Base-by-base conservation (phyloP, 1,140 invertebrate species). In the Chironomus tepperi region DNA sequence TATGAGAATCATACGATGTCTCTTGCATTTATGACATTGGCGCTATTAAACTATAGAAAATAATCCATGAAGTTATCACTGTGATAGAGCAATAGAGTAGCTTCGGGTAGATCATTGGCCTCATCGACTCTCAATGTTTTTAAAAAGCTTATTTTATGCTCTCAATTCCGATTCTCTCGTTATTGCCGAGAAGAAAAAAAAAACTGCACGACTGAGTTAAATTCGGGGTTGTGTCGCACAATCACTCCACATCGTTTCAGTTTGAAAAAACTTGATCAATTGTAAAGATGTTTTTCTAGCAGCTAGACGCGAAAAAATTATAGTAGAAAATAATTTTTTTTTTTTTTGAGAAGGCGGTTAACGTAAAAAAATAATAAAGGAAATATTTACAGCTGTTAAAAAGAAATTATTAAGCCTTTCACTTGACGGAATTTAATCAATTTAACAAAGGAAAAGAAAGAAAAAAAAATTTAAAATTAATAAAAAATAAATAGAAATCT, bases 221-320 rank as follows among this genome's bases (percentile, higher is more conserved):
- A 57, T 0, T n/a, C 47, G 47, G n/a, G n/a, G n/a, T 57, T 57
- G 7, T 57, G n/a, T 12, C 12, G n/a, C 9, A 57, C 12, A 57
- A 15, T 34, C 12, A n/a, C 47, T 57, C 47, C 47, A 12, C n/a
- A 70, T 10, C 8, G 65, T 21, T 9, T 18, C 65, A 70, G 18
- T 19, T 70, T 70, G 9, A 10, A 70, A 10, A 18, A 70, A 70
- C 65, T 70, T 70, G 65, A 70, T 70, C 65, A 70, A 70, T 70
- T 18, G 65, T 70, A 19, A 70, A 70, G 65, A 70, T 70, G 65
- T 16, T 70, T 18, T 70, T 19, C 65, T 70, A 70, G 65, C 16
- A 21, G 18, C 65, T 15, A 70, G 65, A 70, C 65, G 65, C 65
- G 65, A 70, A 70, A 70, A 70, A 47, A 47, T 47, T 47, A n/a